Conservation (phyloP, 2,797 vertebrate species). For the Chaetophractus vellerosus region DNA sequence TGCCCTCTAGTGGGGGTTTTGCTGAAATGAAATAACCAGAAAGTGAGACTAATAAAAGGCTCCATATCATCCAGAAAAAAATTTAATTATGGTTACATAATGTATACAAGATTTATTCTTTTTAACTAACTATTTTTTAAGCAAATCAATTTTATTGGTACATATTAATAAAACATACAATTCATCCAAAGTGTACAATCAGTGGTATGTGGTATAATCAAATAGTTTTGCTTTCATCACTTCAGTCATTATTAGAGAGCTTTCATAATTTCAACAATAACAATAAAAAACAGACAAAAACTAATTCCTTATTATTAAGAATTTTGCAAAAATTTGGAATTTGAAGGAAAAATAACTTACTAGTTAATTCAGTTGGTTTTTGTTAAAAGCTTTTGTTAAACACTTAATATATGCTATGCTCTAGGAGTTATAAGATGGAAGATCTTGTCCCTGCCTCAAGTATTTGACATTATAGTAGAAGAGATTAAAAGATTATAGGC, state of each 20-base stretch:
- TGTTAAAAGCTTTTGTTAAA: conserved; percentile 21
- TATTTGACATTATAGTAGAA: neutral
- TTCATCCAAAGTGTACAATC: too few relatives aligned
- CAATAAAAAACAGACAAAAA: too few relatives aligned
- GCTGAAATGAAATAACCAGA: conserved; percentile 60
- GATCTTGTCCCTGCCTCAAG: neutral
- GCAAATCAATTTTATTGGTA: too few relatives aligned
- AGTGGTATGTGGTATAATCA: too few relatives aligned
- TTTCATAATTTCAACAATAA: too few relatives aligned
- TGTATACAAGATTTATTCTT: neutral
- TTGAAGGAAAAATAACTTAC: neutral
- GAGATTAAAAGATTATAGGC: neutral
- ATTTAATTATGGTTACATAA: conserved; percentile 14
- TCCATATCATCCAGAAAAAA: conserved; percentile 4
- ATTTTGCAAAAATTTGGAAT: conserved; percentile 4
- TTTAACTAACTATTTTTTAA: neutral
- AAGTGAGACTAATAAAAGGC: conserved; percentile 35
- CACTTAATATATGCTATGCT: neutral
- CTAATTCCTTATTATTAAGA: neutral
- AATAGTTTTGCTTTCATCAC: too few relatives aligned
- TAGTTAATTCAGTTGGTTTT: conserved; percentile 18
- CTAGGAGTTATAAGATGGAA: conserved; percentile 15
- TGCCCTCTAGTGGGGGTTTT: conserved; percentile 84
- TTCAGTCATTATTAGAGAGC: too few relatives aligned
- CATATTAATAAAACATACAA: too few relatives aligned